Evolutionary conservation across 2,888 invertebrate species (phyloP).

Genomic region (Lepidochrysops patricia): DNA sequence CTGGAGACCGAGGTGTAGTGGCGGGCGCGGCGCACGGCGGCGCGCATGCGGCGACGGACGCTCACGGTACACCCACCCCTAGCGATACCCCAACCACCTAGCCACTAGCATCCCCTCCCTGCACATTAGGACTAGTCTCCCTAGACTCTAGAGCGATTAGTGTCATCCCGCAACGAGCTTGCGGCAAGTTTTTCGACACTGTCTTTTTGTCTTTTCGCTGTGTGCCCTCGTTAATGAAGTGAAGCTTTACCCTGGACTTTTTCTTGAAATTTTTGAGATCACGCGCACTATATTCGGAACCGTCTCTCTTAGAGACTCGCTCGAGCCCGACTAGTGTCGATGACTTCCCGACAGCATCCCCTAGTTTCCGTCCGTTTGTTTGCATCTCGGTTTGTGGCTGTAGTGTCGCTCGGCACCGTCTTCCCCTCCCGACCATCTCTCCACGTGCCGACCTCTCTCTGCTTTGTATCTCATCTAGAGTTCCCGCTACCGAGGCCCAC

Average conservation of each 20-base stretch:
- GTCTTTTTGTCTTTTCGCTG: constrained; percentile 14
- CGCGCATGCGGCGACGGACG: constrained; percentile 68
- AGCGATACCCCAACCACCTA: constrained; percentile 21
- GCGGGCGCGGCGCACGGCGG: constrained; percentile 68
- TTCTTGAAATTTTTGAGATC: neutral
- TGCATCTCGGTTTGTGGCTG: constrained; percentile 46
- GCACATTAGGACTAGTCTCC: constrained; percentile 20
- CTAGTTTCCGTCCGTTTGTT: constrained; percentile 52
- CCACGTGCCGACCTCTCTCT: constrained; percentile 29
- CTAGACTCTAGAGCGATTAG: constrained; percentile 17
- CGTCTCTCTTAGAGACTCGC: neutral
- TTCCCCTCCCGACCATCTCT: constrained; percentile 33
- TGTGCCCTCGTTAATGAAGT: neutral
- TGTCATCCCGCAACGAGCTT: constrained; percentile 23
- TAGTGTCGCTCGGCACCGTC: constrained; percentile 39
- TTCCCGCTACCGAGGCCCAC: constrained; percentile 29
- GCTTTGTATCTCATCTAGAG: constrained; percentile 35
- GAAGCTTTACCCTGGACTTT: neutral
- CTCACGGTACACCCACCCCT: constrained; percentile 53
- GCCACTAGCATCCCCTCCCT: constrained; percentile 23
- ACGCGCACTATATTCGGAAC: constrained; percentile 12
- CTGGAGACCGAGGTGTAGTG: constrained; percentile 74
- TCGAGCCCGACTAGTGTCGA: constrained; percentile 34
- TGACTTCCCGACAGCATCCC: constrained; percentile 42
- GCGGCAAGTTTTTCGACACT: constrained; percentile 25